These are phyloP conservation scores for Astur gentilis DNA, from an alignment of 2,113 vertebrate species.

Conservation along the genomic window DNA sequence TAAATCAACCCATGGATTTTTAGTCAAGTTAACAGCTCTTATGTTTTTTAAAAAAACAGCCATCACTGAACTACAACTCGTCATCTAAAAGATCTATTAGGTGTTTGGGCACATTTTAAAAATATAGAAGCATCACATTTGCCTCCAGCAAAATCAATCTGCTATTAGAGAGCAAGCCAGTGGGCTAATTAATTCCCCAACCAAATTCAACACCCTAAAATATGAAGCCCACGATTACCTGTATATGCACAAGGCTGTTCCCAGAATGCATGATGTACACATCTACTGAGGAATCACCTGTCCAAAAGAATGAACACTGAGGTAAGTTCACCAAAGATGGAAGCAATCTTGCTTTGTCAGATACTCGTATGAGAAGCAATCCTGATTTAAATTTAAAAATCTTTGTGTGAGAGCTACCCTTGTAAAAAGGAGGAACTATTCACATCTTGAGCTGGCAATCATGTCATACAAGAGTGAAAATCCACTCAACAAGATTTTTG, in stretches of 20 bases:
- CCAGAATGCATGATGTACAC: constrained; percentile 92
- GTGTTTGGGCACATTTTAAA: not conserved
- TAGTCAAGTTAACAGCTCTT: not conserved
- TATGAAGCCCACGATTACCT: constrained; percentile 75
- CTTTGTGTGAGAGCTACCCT: not conserved
- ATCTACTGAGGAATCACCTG: constrained; percentile 83
- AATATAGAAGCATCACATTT: not conserved
- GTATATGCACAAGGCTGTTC: constrained; percentile 83
- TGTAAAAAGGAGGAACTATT: not conserved
- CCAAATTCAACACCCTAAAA: not conserved
- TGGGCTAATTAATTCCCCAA: not conserved
- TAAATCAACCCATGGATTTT: not conserved
- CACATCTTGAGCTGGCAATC: not conserved
- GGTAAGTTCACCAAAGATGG: constrained; percentile 2
- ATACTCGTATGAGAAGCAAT: not conserved
- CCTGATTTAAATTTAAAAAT: not conserved
- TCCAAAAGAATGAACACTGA: constrained; percentile 54
- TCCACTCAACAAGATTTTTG: not conserved
- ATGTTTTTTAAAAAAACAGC: not conserved
- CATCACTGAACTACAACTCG: not conserved
- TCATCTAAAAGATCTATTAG: not conserved
- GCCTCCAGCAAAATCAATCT: not conserved
- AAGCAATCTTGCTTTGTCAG: not conserved
- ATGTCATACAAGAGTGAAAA: not conserved
- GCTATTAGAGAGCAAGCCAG: not conserved